A percentile compares a stretch with the other conserved stretches of the same genome.
Evolutionary conservation across 2,888 invertebrate species (phyloP).

Genomic region (Chesias legatella): DNA sequence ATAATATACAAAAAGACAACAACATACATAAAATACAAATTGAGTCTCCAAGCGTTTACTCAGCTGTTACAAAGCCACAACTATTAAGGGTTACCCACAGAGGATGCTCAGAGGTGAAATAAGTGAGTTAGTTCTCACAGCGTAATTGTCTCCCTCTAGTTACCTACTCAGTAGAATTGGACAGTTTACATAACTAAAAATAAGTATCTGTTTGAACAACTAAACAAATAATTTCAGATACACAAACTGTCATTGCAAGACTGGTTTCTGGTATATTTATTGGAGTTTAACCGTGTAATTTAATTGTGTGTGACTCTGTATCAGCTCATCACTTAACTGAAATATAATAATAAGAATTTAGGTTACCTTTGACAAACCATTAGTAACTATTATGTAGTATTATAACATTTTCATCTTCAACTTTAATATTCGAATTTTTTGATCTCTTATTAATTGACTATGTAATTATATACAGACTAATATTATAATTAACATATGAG

Average conservation of each 20-base stretch:
- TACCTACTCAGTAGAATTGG: too few relatives aligned
- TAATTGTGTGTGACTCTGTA: constrained; percentile 18
- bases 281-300: too few relatives aligned
- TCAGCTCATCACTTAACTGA: constrained; percentile 22
- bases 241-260: too few relatives aligned
- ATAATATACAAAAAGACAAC: constrained; percentile 65
- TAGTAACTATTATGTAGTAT: constrained; percentile 30
- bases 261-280: too few relatives aligned
- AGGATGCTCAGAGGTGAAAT: too few relatives aligned
- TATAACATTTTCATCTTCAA: constrained; percentile 27
- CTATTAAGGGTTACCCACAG: not conserved
- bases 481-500: constrained; percentile 47
- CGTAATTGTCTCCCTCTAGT: too few relatives aligned
- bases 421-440: constrained; percentile 44
- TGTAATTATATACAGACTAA: constrained; percentile 48
- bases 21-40: constrained; percentile 64
- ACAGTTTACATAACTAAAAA: too few relatives aligned
- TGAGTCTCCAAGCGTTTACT: constrained; percentile 44
- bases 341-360: constrained; percentile 19
- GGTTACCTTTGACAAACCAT: constrained; percentile 35
- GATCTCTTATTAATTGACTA: constrained; percentile 53
- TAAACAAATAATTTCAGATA: too few relatives aligned
- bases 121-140: too few relatives aligned
- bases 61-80: constrained; percentile 36
- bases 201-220: too few relatives aligned